phyloP scores from a whole-genome alignment of 2,888 invertebrate species.

The Heliconius charithonia region DNA sequence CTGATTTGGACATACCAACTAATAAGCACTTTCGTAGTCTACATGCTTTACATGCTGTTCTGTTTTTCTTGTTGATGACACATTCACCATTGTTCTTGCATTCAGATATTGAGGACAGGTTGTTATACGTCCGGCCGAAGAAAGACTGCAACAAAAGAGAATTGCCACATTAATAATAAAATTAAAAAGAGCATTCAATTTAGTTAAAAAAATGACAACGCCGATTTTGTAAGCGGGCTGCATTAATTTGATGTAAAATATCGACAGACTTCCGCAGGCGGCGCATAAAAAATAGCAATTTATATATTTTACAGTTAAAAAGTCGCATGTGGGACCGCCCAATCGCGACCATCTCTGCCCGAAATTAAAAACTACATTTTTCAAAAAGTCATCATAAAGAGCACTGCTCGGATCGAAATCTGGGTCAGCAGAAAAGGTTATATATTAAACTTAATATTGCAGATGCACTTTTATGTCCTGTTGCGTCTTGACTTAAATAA shows the following conservation, averaged over 20 bases:
- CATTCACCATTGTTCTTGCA: constrained; percentile 96
- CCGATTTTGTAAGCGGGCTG: constrained; percentile 66
- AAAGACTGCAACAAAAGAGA: constrained; percentile 91
- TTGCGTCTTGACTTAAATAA: constrained; percentile 76
- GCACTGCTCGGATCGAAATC: constrained; percentile 72
- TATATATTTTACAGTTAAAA: constrained; percentile 80
- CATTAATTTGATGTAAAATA: constrained; percentile 80
- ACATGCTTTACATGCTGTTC: constrained; percentile 96
- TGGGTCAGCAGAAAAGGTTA: constrained; percentile 78
- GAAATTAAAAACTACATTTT: constrained; percentile 82
- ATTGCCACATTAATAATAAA: constrained; percentile 59
- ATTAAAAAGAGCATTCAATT: constrained; percentile 61
- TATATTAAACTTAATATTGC: constrained; percentile 82
- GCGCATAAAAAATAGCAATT: constrained; percentile 78
- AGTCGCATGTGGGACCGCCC: constrained; percentile 70
- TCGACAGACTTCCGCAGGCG: constrained; percentile 72
- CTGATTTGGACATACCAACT: constrained; percentile 96
- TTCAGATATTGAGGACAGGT: constrained; percentile 93
- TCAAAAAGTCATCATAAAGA: constrained; percentile 83
- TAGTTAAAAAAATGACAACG: constrained; percentile 61
- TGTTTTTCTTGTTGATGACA: constrained; percentile 95
- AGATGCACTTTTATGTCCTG: constrained; percentile 68
- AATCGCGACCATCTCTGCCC: constrained; percentile 65
- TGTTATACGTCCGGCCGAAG: constrained; percentile 96
- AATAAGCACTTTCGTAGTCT: constrained; percentile 92